A percentile compares a stretch with the other conserved stretches of the same genome.
These are phyloP conservation scores for Apis cerana DNA, from an alignment of 1,140 invertebrate species.

Conservation along the genomic window DNA sequence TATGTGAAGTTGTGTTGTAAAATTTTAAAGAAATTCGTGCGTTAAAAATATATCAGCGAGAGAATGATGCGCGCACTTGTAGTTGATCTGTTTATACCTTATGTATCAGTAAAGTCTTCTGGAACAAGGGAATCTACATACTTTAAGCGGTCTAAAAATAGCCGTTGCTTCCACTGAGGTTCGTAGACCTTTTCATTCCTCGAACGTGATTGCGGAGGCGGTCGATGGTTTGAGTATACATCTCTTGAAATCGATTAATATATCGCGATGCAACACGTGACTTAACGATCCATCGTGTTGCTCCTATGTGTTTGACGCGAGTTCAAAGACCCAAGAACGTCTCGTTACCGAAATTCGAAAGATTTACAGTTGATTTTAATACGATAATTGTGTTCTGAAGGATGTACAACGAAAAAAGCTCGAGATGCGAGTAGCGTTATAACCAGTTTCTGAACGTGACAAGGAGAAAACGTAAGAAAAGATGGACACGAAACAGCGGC, in stretches of 20 bases:
- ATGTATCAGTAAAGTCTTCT: background rate
- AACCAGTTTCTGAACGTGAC: slow-evolving; percentile 31
- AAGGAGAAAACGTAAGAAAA: slow-evolving; percentile 12
- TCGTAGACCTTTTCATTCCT: slow-evolving; percentile 39
- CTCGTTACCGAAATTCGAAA: background rate
- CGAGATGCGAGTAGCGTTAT: background rate
- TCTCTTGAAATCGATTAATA: slow-evolving; percentile 14
- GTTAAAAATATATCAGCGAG: background rate
- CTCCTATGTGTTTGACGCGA: background rate
- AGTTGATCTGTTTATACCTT: slow-evolving; percentile 27
- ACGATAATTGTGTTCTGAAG: background rate
- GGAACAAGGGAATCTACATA: slow-evolving; percentile 32
- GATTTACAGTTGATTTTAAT: background rate
- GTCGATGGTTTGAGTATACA: background rate
- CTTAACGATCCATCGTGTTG: slow-evolving; percentile 26
- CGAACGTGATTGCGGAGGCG: slow-evolving; percentile 7
- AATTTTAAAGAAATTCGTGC: background rate
- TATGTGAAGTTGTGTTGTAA: no score
- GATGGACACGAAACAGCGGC: slow-evolving; percentile 23
- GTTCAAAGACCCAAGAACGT: no score
- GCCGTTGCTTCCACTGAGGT: slow-evolving; percentile 32
- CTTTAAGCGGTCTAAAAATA: slow-evolving; percentile 46
- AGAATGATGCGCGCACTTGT: slow-evolving; percentile 8
- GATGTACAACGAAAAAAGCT: background rate
- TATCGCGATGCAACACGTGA: slow-evolving; percentile 51